Evolutionary conservation across 2,888 invertebrate species (phyloP).

Genomic region (Troides oblongomaculatus): DNA sequence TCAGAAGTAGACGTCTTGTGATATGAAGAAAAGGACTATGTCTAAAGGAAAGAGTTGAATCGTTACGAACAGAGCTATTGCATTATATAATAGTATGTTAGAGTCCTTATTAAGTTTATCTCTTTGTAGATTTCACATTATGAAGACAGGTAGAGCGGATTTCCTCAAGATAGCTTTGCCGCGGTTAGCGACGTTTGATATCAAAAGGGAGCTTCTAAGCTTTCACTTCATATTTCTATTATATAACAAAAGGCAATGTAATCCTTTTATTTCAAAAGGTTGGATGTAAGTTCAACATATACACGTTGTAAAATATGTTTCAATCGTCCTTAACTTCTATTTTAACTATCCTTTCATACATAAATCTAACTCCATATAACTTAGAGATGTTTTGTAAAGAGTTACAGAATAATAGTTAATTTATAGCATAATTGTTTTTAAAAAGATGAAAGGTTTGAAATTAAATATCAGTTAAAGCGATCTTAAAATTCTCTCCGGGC

Average conservation of each 20-base stretch:
- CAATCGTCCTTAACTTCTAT: background rate
- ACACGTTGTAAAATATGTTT: background rate
- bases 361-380: background rate
- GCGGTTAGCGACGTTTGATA: slow-evolving; percentile 2
- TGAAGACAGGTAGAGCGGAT: slow-evolving; percentile 1
- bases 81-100: background rate
- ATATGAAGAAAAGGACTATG: too few relatives aligned
- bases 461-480: background rate
- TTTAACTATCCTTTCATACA: background rate
- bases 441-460: too few relatives aligned
- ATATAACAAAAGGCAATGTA: slow-evolving; percentile 2
- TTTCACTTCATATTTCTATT: slow-evolving; percentile 4
- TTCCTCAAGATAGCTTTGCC: slow-evolving; percentile 16
- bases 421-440: too few relatives aligned
- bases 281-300: background rate
- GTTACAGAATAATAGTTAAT: too few relatives aligned
- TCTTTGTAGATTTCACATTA: background rate
- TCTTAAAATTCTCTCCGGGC: slow-evolving; percentile 2
- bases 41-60: too few relatives aligned
- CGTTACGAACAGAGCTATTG: background rate
- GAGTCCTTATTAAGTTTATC: background rate
- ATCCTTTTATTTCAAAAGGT: background rate
- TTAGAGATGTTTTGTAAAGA: background rate
- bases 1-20: too few relatives aligned
- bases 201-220: slow-evolving; percentile 12